These are phyloP conservation scores for Drosophila prolongata DNA, from an alignment of 2,888 invertebrate genomes.

Conservation along the genomic window DNA sequence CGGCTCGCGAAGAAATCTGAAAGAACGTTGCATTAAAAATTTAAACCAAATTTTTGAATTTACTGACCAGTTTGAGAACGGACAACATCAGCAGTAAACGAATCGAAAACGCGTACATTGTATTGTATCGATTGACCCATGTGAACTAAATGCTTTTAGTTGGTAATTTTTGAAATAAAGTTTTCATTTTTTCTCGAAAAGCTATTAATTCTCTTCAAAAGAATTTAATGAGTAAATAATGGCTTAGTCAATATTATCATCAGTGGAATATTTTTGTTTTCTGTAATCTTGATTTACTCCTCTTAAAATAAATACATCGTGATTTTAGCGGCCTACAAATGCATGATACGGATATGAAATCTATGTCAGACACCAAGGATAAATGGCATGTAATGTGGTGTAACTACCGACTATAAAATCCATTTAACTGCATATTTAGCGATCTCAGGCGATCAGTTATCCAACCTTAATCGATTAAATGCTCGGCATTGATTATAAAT, in stretches of 20 bases:
- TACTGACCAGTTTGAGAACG: not conserved
- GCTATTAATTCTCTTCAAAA: not conserved
- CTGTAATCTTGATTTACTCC: too few species aligned
- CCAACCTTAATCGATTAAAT: conserved; percentile 29
- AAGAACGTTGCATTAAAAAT: not conserved
- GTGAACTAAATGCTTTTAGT: not conserved
- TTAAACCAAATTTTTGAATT: not conserved
- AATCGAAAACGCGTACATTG: not conserved
- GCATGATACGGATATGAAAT: not conserved
- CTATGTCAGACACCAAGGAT: not conserved
- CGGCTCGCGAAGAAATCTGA: not conserved
- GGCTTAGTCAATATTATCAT: too few species aligned
- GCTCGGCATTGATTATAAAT: conserved; percentile 28
- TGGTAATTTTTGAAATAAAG: not conserved
- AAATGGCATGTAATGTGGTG: not conserved
- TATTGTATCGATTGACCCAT: not conserved
- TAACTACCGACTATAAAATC: not conserved
- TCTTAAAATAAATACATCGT: too few species aligned
- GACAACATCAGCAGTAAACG: not conserved
- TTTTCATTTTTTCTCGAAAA: too few species aligned
- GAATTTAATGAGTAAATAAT: not conserved
- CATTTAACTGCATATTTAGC: not conserved
- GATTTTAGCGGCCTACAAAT: not conserved
- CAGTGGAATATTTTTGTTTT: too few species aligned
- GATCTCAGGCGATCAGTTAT: conserved; percentile 16